phyloP scores from a whole-genome alignment of 2,113 vertebrate species.

The Rhipidura dahli region DNA sequence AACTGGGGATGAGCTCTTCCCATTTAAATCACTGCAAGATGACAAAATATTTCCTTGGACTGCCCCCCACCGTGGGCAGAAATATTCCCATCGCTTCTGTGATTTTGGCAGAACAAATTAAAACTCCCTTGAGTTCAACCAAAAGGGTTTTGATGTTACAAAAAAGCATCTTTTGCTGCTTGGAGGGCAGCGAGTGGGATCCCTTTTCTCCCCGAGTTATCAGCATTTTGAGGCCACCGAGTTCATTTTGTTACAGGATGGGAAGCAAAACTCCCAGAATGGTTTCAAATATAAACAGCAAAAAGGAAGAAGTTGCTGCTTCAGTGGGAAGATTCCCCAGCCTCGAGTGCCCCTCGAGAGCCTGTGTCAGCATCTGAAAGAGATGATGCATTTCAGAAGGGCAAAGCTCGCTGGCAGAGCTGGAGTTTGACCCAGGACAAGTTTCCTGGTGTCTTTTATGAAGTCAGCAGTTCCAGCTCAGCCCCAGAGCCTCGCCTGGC shows the following conservation, averaged over 20 bases:
- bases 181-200: background rate
- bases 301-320: background rate
- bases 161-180: background rate
- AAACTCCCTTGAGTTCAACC: background rate
- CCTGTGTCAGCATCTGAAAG: background rate
- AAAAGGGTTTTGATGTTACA: background rate
- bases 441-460: background rate
- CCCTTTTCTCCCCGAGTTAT: background rate
- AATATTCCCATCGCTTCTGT: background rate
- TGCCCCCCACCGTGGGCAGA: background rate
- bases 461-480: background rate
- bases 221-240: background rate
- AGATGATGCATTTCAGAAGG: background rate
- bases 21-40: background rate
- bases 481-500: background rate
- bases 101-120: background rate
- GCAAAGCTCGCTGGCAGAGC: background rate
- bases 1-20: background rate
- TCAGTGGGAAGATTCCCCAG: background rate
- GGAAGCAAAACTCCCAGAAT: background rate
- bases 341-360: background rate
- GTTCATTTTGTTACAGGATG: background rate
- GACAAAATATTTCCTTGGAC: conserved; percentile 11
- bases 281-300: background rate
- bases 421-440: background rate